Percentiles rank a stretch among this genome's conserved stretches.
Evolutionary conservation across 2,888 invertebrate species (phyloP).

Genomic region (Tetranychus piercei): DNA sequence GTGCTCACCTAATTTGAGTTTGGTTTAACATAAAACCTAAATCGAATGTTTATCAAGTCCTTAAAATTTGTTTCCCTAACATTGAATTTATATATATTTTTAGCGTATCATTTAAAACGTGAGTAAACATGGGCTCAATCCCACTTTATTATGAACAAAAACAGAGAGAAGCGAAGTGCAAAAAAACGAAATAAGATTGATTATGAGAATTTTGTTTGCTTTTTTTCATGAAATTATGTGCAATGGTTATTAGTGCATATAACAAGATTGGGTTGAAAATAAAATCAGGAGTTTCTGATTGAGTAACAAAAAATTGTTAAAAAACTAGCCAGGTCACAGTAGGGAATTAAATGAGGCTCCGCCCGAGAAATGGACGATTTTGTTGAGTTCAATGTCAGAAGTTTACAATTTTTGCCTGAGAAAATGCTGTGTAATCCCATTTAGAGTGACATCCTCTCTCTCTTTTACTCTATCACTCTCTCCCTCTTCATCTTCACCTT

Average conservation of each 20-base stretch:
- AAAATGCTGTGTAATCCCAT: conserved; percentile 1
- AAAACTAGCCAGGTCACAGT: not conserved
- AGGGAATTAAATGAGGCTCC: not conserved
- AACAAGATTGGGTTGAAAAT: no score
- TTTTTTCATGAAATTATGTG: no score
- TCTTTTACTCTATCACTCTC: no score
- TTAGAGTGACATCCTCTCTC: not conserved
- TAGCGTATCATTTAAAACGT: not conserved
- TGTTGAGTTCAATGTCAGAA: not conserved
- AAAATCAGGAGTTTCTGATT: not conserved
- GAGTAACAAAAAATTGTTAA: not conserved
- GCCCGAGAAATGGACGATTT: not conserved
- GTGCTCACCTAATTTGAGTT: not conserved
- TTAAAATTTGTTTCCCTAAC: not conserved
- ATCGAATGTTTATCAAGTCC: no score
- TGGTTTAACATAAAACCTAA: no score
- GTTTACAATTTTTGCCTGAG: not conserved
- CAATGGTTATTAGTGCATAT: no score
- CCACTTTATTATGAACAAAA: not conserved
- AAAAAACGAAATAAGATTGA: not conserved
- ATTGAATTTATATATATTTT: not conserved
- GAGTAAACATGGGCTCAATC: not conserved
- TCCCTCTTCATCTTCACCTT: not conserved
- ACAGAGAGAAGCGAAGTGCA: not conserved
- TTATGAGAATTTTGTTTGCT: not conserved